Evolutionary conservation across 2,113 vertebrate species (phyloP), one percentile per base, ranked within the genome.

Genomic region (Oxygymnocypris stewartii): DNA sequence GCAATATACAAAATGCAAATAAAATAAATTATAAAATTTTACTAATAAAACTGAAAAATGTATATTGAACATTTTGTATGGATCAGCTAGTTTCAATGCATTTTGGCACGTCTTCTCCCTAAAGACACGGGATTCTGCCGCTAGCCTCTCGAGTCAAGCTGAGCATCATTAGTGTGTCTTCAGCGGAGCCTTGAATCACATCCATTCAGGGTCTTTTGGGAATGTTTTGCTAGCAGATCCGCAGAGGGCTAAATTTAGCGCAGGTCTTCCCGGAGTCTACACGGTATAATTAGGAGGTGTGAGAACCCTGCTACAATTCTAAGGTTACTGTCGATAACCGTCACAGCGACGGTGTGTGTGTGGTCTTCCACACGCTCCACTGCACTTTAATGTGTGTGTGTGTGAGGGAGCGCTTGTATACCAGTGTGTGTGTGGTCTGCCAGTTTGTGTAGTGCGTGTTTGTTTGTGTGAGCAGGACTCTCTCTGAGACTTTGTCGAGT

Each of bases 201-300:
- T 91, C 91, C 93, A 93, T 91, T 93, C 91, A 90, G 88, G 76
- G 73, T 37, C 88, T 90, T 91, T 89, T 82, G 71, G 86, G 91
- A 93, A 93, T 85, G 75, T 92, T 93, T 95, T 92, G 91, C 93
- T 94, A 92, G 89, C 90, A 93, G 91, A 92, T 91, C 91, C 85
- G 87, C 91, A 90, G 89, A 83, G 37, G 74, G 91, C 94, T 96
- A 91, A 93, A 93, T 93, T 95, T 94, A 95, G 90, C 84, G 86
- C 35, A 40, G 90, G 78, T 92, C 93, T 96, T 95, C 91, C 90
- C 82, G 73, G 86, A 92, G 90, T 89, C 91, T 92, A 93, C 88
- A 91, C 92, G 93, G 92, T 94, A 94, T 94, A 94, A 95, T 95
- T 94, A 95, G 93, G 89, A 94, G 93, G 94, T 92, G 94, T 95